Percentiles rank a stretch among this genome's conserved stretches.
These are phyloP conservation scores for Percopsis omiscomaycus DNA, from an alignment of 2,797 vertebrate species.

Conservation along the genomic window DNA sequence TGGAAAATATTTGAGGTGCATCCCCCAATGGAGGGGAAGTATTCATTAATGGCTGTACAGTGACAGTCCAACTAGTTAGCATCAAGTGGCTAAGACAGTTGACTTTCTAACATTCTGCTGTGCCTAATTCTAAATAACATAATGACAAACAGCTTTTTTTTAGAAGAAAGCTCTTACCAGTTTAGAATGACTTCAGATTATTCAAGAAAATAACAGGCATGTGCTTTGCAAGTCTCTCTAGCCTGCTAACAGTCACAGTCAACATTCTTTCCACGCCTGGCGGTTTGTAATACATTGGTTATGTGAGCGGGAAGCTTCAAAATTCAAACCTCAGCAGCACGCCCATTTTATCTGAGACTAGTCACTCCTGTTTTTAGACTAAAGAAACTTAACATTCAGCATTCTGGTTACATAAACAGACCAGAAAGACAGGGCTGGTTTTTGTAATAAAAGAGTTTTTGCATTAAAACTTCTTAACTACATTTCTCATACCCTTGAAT, in stretches of 20 bases:
- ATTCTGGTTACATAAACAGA: neutral
- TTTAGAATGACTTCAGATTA: constrained; percentile 34
- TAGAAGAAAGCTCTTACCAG: constrained; percentile 14
- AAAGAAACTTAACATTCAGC: neutral
- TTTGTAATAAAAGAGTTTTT: neutral
- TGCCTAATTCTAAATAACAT: constrained; percentile 32
- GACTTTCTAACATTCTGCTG: constrained; percentile 3
- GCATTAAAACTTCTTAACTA: neutral
- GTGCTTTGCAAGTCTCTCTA: constrained; percentile 54
- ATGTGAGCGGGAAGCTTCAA: constrained; percentile 69
- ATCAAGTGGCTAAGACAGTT: too few species aligned
- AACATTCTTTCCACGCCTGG: constrained; percentile 72
- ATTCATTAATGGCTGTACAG: constrained; percentile 42
- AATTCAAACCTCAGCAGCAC: constrained; percentile 68
- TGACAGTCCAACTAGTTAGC: too few species aligned
- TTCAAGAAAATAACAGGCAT: constrained; percentile 51
- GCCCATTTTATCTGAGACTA: constrained; percentile 39
- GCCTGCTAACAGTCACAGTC: constrained; percentile 37
- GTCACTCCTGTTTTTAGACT: constrained; percentile 37
- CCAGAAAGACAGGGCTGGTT: neutral
- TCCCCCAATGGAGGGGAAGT: constrained; percentile 47
- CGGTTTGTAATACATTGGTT: constrained; percentile 44
- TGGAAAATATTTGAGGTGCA: constrained; percentile 19
- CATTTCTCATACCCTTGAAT: too few species aligned
- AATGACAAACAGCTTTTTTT: constrained; percentile 23